Base-by-base conservation (phyloP, 2,113 vertebrate species). In the Myotis davidii region DNA sequence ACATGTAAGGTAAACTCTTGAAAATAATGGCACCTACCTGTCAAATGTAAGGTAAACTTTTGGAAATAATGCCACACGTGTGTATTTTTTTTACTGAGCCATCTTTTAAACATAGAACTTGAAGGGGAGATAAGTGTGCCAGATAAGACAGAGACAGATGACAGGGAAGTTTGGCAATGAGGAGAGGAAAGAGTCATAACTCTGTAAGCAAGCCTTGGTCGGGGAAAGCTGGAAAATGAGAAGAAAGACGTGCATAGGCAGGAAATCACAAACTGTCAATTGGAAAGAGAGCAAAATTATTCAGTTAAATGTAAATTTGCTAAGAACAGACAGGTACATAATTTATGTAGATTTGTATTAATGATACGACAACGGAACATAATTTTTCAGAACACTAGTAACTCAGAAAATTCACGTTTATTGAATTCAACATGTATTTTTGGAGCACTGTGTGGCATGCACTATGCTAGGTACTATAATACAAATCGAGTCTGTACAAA, bases 311-410 rank as follows among this genome's bases (percentile, higher is more conserved):
- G 29, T n/a, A 65, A 82, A 86, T 79, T 79, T 90, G 42, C 27
- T 88, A 29, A 94, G n/a, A 94, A 85, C 65, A 85, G 29, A n/a
- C 12, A 94, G 59, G 39, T 95, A 6, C 48, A 82, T 92, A 88
- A 82, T 94, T 91, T 87, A 92, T 83, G 34, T 59, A 91, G 90
- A 87, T 91, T 84, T 95, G 18, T 89, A 48, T 92, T 85, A 94
- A 78, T 93, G 54, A 79, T 13, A 74, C 79, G 37, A 76, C 64
- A 91, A 83, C 67, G 12, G 65, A 83, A 69, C 54, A 32, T 45
- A 32, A 56, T 48, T 89, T 96, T 93, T 74, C 67, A 88, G 61
- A 96, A 78, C 8, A 83, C 20, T 70, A 20, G 32, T 64, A 87
- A 52, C 18, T 92, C 69, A 86, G 67, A 94, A 64, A 88, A 77